These are phyloP conservation scores for Oreonectes daqikongensis DNA, from an alignment of 2,797 vertebrate species.

Conservation along the genomic window DNA sequence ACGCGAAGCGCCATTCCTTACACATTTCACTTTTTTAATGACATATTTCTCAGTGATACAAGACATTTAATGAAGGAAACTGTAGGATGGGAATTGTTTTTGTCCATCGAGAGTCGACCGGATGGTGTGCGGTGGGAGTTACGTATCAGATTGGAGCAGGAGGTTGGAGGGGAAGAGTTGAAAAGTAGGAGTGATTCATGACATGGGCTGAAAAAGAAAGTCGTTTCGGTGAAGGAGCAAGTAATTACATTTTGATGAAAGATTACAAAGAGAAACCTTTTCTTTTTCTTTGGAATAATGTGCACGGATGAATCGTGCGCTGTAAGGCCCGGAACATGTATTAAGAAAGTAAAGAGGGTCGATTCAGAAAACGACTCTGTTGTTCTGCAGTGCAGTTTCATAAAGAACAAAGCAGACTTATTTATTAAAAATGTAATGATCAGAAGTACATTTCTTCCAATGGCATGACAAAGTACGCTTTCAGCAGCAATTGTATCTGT, in stretches of 20 bases:
- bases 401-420: conserved; percentile 1
- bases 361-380: not conserved
- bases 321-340: not conserved
- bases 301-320: not conserved
- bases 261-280: not conserved
- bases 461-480: conserved; percentile 6
- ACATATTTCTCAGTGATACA: not conserved
- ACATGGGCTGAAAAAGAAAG: not conserved
- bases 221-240: not conserved
- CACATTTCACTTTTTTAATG: not conserved
- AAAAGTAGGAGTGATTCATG: not conserved
- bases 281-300: not conserved
- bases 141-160: not conserved
- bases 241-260: not conserved
- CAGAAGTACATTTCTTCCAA: conserved; percentile 9
- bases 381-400: not conserved
- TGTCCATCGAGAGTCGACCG: not conserved
- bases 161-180: not conserved
- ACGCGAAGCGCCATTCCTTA: not conserved
- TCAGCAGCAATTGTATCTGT: conserved; percentile 13
- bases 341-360: not conserved
- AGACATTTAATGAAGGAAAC: not conserved
- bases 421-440: conserved; percentile 4
- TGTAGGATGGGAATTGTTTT: not conserved
- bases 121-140: not conserved